Evolutionary conservation across 2,797 vertebrate genomes (phyloP), one percentile per base, ranked within the genome.

Genomic region (Erpetoichthys calabaricus): DNA sequence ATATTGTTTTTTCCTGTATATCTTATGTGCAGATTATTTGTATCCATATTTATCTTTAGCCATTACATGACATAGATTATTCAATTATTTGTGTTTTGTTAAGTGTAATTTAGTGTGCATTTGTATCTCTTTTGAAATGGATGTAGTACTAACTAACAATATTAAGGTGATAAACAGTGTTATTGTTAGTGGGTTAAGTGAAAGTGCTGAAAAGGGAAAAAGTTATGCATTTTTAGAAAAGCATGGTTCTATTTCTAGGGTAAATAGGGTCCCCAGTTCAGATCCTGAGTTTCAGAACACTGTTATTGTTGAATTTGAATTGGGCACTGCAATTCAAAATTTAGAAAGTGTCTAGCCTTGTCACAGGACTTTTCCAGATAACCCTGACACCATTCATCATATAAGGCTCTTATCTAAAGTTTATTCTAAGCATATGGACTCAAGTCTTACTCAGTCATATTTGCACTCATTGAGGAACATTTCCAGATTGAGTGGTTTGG

Each of bases 161-260:
- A 51, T 64, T 7, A 60, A 64, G 53, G 56, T 64, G 58, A 57
- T 62, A 47, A 64, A 64, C 41, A 53, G 60, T 42, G 56, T 60
- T 45, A 45, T 64, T 4, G 47, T 64, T 46, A 62, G 50, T 59
- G 58, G 58, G 8, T 8, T 61, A 49, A 63, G 57, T 41, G 51
- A 46, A 5, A 55, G 10, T n/a, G 60, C 64, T 3, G n/a, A 8
- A 45, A 56, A 67, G 52, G 55, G 63, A 7, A 59, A 65, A 10
- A 47, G 63, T 1, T 3, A 42, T 56, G 62, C 61, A 5, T 67
- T 49, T 42, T 54, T 59, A 4, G 59, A 59, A 43, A 6, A 44
- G 4, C 62, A 68, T 63, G 66, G 66, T 1, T 7, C 41, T 2
- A 61, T 65, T 7, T 8, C 61, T 44, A 56, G 51, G 45, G 8